phyloP scores from a whole-genome alignment of 2,797 vertebrate genomes.

The Cyclopterus lumpus region DNA sequence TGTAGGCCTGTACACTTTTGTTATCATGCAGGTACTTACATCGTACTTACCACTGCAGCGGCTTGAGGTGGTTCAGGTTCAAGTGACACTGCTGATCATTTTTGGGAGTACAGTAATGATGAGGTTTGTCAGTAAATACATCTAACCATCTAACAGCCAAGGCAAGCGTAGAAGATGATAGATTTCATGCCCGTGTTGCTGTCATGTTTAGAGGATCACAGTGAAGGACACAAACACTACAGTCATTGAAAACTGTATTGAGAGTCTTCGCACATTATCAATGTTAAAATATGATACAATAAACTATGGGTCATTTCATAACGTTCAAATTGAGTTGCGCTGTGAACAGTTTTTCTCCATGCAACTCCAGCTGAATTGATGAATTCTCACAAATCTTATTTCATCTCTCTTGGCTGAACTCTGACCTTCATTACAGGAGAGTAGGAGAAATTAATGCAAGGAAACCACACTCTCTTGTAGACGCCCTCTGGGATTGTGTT shows the following conservation, averaged over 20 bases:
- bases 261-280: neutral
- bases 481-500: constrained; percentile 3
- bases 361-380: constrained; percentile 26
- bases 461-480: constrained; percentile 23
- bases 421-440: constrained; percentile 44
- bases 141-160: neutral
- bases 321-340: neutral
- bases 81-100: neutral
- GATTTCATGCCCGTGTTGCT: neutral
- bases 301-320: neutral
- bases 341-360: constrained; percentile 14
- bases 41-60: neutral
- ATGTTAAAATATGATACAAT: neutral
- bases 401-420: constrained; percentile 44
- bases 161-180: neutral
- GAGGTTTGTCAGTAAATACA: neutral
- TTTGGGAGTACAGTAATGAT: neutral
- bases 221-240: neutral
- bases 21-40: neutral
- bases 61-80: neutral
- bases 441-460: constrained; percentile 27
- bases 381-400: constrained; percentile 35
- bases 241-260: neutral
- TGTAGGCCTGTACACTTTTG: neutral
- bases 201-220: neutral